Base-by-base conservation (phyloP, 23 tunicate genomes). In the Trididemnum clinides region DNA sequence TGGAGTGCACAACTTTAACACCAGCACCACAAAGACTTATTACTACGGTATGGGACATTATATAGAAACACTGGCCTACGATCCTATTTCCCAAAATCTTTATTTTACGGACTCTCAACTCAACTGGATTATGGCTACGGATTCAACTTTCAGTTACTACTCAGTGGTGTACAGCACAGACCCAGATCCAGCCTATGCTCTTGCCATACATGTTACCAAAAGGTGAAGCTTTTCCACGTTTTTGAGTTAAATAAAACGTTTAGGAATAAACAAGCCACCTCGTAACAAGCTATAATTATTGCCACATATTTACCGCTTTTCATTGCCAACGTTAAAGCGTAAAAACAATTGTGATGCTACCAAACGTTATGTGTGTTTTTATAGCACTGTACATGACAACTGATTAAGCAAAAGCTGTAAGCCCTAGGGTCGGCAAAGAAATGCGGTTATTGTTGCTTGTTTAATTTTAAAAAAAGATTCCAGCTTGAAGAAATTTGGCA, bases 41-140 rank as follows among this genome's bases (percentile, higher is more conserved):
- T 64, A 57, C 33, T 83, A 88, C 37, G 92, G 92, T 0, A 82
- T 88, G 87, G 87, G 87, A 0, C 85, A 64, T 20, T 87, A 89
- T 1, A 34, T 90, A 1, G 95, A 90, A 39, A 72, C 23, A 31
- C 54, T 90, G 54, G 95, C 89, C 37, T 85, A 78, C 35, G 95
- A 90, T 69, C 34, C 85, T 74, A 19, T 34, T 34, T 71, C 80
- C 26, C 2, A 79, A 50, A 85, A 84, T 35, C 57, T 90, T 1
- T 90, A 84, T 59, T 79, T 80, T 86, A 54, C 89, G 20, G 95
- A 90, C 62, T 78, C 89, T 0, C 71, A 69, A 20, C 50, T 83
- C 25, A 78, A 80, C 3, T 84, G 89, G 89, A 36, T 90, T 2
- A 85, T 90, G 86, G 86, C 58, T 1, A 22, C 90, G 1, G 90